phyloP scores from a whole-genome alignment of 1,140 invertebrate species.

The Drosophila cardini region DNA sequence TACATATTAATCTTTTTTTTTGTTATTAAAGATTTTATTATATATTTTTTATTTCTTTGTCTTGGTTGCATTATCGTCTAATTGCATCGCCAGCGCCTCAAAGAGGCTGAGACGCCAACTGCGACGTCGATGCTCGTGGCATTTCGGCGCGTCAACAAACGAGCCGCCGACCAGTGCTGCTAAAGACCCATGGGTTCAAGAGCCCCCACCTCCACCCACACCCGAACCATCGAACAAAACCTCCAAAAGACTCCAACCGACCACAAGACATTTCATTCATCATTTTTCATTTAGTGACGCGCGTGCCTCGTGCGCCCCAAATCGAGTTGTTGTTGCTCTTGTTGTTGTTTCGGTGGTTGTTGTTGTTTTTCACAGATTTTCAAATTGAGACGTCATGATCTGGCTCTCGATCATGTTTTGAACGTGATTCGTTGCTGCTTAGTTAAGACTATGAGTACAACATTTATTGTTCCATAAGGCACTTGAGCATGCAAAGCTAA shows the following conservation, averaged over 20 bases:
- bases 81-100: slow-evolving; percentile 67
- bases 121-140: slow-evolving; percentile 61
- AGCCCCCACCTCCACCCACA: slow-evolving; percentile 37
- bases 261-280: slow-evolving; percentile 74
- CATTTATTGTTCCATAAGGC: slow-evolving; percentile 76
- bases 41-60: slow-evolving; percentile 46
- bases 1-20: slow-evolving; percentile 58
- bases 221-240: slow-evolving; percentile 12
- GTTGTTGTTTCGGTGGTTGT: slow-evolving; percentile 21
- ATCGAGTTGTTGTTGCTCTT: slow-evolving; percentile 35
- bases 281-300: slow-evolving; percentile 80
- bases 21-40: slow-evolving; percentile 56
- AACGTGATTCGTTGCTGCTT: slow-evolving; percentile 13
- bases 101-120: slow-evolving; percentile 11
- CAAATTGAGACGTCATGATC: slow-evolving; percentile 76
- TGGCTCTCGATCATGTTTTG: slow-evolving; percentile 24
- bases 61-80: slow-evolving; percentile 71
- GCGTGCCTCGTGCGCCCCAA: slow-evolving; percentile 77
- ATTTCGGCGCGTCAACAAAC: slow-evolving; percentile 80
- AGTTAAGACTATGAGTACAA: slow-evolving; percentile 51
- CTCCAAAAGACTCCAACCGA: slow-evolving; percentile 38
- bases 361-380: slow-evolving; percentile 70
- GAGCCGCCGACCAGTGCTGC: slow-evolving; percentile 65
- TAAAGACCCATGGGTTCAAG: slow-evolving; percentile 43
- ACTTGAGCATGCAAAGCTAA: slow-evolving; percentile 59